phyloP scores from a whole-genome alignment of 37 sponge, comb jelly and placozoan genomes.

The Beroe ovata region DNA sequence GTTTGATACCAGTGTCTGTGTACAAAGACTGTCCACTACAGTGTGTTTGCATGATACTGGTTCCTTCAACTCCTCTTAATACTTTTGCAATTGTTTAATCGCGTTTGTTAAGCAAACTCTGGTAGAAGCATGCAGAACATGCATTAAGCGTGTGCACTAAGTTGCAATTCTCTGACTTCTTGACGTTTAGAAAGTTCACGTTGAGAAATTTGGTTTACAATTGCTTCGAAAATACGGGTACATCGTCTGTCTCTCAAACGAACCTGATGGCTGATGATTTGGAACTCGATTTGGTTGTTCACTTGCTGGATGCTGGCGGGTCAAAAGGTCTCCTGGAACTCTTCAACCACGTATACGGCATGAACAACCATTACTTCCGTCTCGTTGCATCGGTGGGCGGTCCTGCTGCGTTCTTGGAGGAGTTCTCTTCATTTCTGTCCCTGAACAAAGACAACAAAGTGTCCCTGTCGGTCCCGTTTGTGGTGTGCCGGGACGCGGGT shows the following conservation, averaged over 20 bases:
- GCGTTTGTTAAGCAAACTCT: background rate
- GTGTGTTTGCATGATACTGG: background rate
- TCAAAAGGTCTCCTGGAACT: background rate
- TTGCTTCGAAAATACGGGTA: too few relatives aligned
- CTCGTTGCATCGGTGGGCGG: slow-evolving; percentile 29
- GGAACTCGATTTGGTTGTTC: slow-evolving; percentile 19
- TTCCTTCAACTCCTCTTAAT: background rate
- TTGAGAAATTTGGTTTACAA: too few relatives aligned
- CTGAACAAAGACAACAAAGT: slow-evolving; percentile 14
- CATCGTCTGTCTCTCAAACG: too few relatives aligned
- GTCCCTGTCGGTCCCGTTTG: slow-evolving; percentile 11
- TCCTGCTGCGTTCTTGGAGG: background rate
- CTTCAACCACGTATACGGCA: slow-evolving; percentile 23
- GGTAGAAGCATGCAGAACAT: background rate
- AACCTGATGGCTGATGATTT: slow-evolving; percentile 19
- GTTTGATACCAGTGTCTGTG: too few relatives aligned
- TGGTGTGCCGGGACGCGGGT: slow-evolving; percentile 40
- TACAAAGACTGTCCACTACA: too few relatives aligned
- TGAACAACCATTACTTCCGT: slow-evolving; percentile 28
- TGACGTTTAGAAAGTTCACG: too few relatives aligned
- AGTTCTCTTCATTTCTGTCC: background rate
- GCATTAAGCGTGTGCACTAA: background rate
- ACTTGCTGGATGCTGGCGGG: background rate
- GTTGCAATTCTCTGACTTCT: background rate
- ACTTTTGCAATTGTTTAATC: background rate